Evolutionary conservation across 2,888 invertebrate genomes (phyloP), one percentile per base, ranked within the genome.

Genomic region (Zootermopsis nevadensis): DNA sequence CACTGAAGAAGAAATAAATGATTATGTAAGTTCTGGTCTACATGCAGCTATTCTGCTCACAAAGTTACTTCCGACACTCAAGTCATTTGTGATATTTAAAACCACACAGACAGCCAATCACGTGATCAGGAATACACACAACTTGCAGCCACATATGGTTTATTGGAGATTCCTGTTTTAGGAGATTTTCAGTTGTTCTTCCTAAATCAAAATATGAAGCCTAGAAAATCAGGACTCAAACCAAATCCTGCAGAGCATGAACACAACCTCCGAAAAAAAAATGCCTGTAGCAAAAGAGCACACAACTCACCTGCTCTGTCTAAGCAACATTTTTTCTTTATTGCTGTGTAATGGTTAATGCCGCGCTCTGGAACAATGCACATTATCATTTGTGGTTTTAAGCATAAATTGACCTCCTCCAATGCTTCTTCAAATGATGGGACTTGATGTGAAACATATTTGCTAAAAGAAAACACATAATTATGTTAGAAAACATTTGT

Each of bases 291-390:
- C 6, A 22, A 42, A 42, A 15, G 15, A 42, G 10, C 42, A 8
- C 55, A 24, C 2, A 27, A 27, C 60, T 84, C 86, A 89, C 89
- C 91, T 0, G 94, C 94, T 55, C 94, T 91, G 86, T 96, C 96
- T 0, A 96, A 92, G 24, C 93, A 94, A 85, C 95, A 94, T 85
- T 95, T 95, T 88, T 97, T 97, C 88, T 99, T 99, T 19, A 99
- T 95, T 0, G 96, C 95, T 81, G 94, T 93, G 87, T 99, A 98
- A 82, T 94, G 91, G 87, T 98, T 97, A 0, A 93, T 90, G 55
- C 93, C 92, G 85, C 93, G 93, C 81, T 93, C 91, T 0, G 93
- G 91, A 0, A 97, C 91, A 0, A 97, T 91, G 83, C 93, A 92
- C 87, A 95, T 88, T 1, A 96, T 90, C 35, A 96, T 86, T 1